These are phyloP conservation scores for Eristalinus sepulchralis DNA, from an alignment of 2,888 invertebrate species.

Conservation along the genomic window DNA sequence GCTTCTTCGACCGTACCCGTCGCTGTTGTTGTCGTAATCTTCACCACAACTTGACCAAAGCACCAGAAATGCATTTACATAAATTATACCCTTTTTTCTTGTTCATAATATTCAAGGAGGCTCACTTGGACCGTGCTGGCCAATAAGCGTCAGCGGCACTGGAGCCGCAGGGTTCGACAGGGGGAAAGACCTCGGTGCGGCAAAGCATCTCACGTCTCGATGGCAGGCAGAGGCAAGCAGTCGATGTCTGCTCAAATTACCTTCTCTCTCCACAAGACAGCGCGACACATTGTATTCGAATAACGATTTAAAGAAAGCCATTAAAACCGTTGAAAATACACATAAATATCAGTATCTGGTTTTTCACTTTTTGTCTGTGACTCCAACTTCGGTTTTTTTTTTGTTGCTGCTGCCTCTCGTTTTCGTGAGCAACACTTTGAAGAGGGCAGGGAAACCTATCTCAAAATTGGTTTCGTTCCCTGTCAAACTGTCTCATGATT, in stretches of 20 bases:
- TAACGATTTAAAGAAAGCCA: slow-evolving; percentile 67
- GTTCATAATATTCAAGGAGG: slow-evolving; percentile 20
- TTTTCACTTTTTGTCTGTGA: slow-evolving; percentile 26
- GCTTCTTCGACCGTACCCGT: neutral
- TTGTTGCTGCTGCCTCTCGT: neutral
- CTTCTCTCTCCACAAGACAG: slow-evolving; percentile 34
- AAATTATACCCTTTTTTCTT: slow-evolving; percentile 76
- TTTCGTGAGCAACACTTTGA: neutral
- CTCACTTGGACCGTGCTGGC: neutral
- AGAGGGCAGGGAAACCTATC: slow-evolving; percentile 29
- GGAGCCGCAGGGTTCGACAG: slow-evolving; percentile 38
- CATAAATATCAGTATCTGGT: slow-evolving; percentile 68
- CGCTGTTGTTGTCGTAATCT: slow-evolving; percentile 44
- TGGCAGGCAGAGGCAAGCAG: neutral
- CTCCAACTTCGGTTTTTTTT: neutral
- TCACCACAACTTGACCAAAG: slow-evolving; percentile 67
- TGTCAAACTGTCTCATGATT: slow-evolving; percentile 11
- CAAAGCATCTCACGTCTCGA: slow-evolving; percentile 32
- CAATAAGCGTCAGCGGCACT: slow-evolving; percentile 23
- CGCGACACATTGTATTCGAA: slow-evolving; percentile 68
- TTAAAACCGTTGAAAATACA: slow-evolving; percentile 63
- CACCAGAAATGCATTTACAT: slow-evolving; percentile 76
- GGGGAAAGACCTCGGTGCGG: slow-evolving; percentile 39
- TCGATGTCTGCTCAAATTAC: slow-evolving; percentile 55
- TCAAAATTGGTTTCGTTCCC: slow-evolving; percentile 25